Percentiles rank a stretch among this genome's conserved stretches.
These are phyloP conservation scores for Desmodus rotundus DNA, from an alignment of 2,113 vertebrate genomes.

Conservation along the genomic window DNA sequence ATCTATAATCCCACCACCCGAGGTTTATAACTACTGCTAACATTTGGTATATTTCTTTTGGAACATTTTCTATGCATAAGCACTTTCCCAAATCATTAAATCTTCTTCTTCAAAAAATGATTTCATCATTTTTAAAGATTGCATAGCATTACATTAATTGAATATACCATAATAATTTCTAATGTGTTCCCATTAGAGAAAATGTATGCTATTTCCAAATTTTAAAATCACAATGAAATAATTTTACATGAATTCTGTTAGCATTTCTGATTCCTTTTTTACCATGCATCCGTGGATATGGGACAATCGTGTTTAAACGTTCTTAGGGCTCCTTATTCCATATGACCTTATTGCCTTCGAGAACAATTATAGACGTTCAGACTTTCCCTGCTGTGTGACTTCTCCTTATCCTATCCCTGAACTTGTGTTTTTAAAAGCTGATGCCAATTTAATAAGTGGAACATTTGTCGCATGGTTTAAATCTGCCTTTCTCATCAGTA, in stretches of 20 bases:
- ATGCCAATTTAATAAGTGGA: not conserved
- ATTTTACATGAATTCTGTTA: not conserved
- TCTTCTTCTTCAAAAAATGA: conserved; percentile 50
- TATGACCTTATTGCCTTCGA: not conserved
- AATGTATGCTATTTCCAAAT: conserved; percentile 4
- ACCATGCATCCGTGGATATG: not conserved
- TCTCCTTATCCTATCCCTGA: not conserved
- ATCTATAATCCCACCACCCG: not conserved
- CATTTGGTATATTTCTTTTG: conserved; percentile 53
- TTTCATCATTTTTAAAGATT: conserved; percentile 38
- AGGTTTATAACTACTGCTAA: conserved; percentile 39
- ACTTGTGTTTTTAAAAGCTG: not conserved
- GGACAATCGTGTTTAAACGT: not conserved
- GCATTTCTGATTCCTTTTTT: not conserved
- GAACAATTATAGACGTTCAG: not conserved
- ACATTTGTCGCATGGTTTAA: not conserved
- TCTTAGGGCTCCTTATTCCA: not conserved
- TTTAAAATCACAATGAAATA: conserved; percentile 41
- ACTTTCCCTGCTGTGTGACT: not conserved
- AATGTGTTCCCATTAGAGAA: conserved; percentile 25
- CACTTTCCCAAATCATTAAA: conserved; percentile 39
- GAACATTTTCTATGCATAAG: conserved; percentile 51
- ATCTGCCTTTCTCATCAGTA: conserved; percentile 6
- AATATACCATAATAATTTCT: conserved; percentile 36
- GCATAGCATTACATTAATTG: not conserved